Evolutionary conservation across 2,888 invertebrate species (phyloP), one percentile per base, ranked within the genome.

Genomic region (Anthophora plumipes): DNA sequence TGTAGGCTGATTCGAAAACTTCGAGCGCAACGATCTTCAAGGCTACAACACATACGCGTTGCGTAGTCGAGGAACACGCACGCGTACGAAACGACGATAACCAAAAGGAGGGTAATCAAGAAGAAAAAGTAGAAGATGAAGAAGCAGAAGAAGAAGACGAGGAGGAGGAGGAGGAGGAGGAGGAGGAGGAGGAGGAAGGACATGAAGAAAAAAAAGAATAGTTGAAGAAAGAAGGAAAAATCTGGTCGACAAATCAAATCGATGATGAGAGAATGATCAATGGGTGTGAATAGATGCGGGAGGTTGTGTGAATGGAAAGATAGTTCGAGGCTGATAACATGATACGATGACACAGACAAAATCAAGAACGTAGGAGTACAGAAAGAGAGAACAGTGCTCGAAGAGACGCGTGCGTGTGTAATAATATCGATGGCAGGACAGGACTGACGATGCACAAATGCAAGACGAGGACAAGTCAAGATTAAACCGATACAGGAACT

Each of bases 381-480:
- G 37, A 48, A 20, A 60, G 57, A 68, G 14, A 77, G 60, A 83
- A 73, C 59, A 84, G 85, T 87, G 87, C 85, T 78, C 80, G 74
- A 84, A 73, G 70, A 78, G 73, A 85, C 75, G 76, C 80, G 81
- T 86, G 85, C 85, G 85, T 82, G 77, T 79, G 82, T 78, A 50
- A 81, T 83, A 73, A 71, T 79, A 80, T 74, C 78, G 80, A 80
- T 80, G 76, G 73, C 77, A 83, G 85, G 84, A 72, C 73, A 85
- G 84, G 67, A 77, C 55, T 81, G 85, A 89, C 87, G 85, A 90
- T 90, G 89, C 89, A 90, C 84, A 86, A 80, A 90, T 90, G 90
- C 90, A 90, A 82, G 73, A 87, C 64, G 77, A 59, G 54, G 66
- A 41, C 74, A 54, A 82, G 73, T 72, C 50, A 78, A 76, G 70